These are phyloP conservation scores for Xiphorhynchus erythropygius DNA, from an alignment of 2,797 vertebrate species.

Conservation along the genomic window DNA sequence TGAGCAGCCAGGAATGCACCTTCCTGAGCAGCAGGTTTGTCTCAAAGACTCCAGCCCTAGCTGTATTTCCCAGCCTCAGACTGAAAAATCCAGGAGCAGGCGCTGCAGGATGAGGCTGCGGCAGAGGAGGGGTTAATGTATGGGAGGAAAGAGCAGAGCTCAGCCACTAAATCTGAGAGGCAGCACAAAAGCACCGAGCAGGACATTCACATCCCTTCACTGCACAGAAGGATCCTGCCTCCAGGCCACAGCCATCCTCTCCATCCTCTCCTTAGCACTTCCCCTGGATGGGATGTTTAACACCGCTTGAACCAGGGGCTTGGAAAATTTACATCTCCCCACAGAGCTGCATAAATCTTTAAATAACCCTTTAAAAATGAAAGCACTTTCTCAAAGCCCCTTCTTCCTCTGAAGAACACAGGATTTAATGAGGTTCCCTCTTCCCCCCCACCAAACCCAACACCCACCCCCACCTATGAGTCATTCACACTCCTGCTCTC, in stretches of 20 bases:
- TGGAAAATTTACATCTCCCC: background rate
- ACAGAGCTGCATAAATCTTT: conserved; percentile 42
- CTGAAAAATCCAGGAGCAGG: background rate
- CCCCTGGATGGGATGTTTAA: background rate
- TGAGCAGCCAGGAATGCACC: background rate
- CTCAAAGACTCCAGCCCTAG: background rate
- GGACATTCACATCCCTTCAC: background rate
- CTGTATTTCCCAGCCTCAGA: background rate
- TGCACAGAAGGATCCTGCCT: background rate
- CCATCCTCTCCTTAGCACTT: background rate
- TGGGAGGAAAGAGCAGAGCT: background rate
- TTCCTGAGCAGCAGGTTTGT: background rate
- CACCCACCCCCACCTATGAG: conserved; percentile 30
- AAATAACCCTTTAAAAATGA: conserved; percentile 14
- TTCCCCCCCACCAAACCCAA: background rate
- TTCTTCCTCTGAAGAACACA: conserved; percentile 8
- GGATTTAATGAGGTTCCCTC: conserved; percentile 37
- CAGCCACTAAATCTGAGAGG: background rate
- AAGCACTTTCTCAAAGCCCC: background rate
- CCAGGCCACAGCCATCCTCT: background rate
- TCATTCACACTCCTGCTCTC: background rate
- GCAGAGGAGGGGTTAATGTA: background rate
- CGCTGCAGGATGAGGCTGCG: background rate
- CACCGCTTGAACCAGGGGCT: background rate
- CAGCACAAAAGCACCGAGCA: background rate